phyloP scores from a whole-genome alignment of 2,888 invertebrate species.

The Zhuqinia jingwanae region DNA sequence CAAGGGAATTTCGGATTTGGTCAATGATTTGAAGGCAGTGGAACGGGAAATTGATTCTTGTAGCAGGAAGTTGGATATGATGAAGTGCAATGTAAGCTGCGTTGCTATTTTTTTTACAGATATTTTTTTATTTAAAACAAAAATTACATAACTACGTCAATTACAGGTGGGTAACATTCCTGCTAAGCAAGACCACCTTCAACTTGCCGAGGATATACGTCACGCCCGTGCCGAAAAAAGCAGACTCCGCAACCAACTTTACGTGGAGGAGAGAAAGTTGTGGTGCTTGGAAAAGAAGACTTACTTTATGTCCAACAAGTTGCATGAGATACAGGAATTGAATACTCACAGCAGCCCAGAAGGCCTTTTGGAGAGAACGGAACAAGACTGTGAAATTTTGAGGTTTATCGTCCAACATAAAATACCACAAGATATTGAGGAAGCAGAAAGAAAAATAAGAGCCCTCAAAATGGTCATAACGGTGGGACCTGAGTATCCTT shows the following conservation, averaged over 20 bases:
- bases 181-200: slow-evolving; percentile 85
- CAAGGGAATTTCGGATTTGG: slow-evolving; percentile 85
- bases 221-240: slow-evolving; percentile 84
- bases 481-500: slow-evolving; percentile 85
- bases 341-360: slow-evolving; percentile 84
- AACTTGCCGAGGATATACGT: slow-evolving; percentile 83
- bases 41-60: slow-evolving; percentile 91
- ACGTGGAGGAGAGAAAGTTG: slow-evolving; percentile 46
- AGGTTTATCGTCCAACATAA: slow-evolving; percentile 89
- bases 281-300: slow-evolving; percentile 41
- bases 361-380: slow-evolving; percentile 86
- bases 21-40: slow-evolving; percentile 92
- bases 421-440: slow-evolving; percentile 87
- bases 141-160: too few relatives aligned
- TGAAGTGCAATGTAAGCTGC: slow-evolving; percentile 83
- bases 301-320: slow-evolving; percentile 80
- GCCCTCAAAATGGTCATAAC: slow-evolving; percentile 86
- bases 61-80: slow-evolving; percentile 84
- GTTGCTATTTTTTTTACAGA: background rate
- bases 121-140: too few relatives aligned
- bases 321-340: slow-evolving; percentile 84
- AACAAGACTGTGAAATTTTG: slow-evolving; percentile 89
- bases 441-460: slow-evolving; percentile 84
- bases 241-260: slow-evolving; percentile 80
- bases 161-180: slow-evolving; percentile 85